Percentiles rank a stretch among this genome's conserved stretches.
phyloP scores from a whole-genome alignment of 1,140 invertebrate genomes.

The Platyura marginata region DNA sequence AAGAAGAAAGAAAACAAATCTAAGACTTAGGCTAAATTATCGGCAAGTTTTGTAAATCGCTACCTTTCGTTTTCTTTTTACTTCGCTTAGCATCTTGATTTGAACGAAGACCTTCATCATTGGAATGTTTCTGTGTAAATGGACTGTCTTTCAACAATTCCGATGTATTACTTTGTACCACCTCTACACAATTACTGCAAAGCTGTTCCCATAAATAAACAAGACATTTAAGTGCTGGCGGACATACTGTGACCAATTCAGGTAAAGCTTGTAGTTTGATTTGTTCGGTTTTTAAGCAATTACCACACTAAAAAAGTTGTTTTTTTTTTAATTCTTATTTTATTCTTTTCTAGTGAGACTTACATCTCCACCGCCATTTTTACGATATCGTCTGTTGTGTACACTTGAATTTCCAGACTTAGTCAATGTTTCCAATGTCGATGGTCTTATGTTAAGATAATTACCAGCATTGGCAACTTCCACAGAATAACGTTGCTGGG shows the following conservation, averaged over 20 bases:
- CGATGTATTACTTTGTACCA: conserved; percentile 10
- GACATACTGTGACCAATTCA: conserved; percentile 37
- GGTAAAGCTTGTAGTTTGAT: conserved; percentile 16
- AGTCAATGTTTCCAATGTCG: conserved; percentile 54
- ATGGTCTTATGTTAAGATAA: conserved; percentile 59
- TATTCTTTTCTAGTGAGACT: not conserved
- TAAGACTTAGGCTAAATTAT: too few relatives aligned
- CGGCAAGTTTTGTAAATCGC: not conserved
- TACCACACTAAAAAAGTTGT: not conserved
- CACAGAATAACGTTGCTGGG: conserved; percentile 65
- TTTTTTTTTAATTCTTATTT: not conserved
- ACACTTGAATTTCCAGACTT: conserved; percentile 37
- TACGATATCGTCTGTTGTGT: conserved; percentile 21
- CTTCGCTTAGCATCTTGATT: conserved; percentile 32
- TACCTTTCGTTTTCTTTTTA: conserved; percentile 33
- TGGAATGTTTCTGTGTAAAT: conserved; percentile 7
- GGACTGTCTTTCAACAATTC: not conserved
- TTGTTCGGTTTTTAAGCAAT: conserved; percentile 1
- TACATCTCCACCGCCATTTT: conserved; percentile 7
- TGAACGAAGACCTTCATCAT: conserved; percentile 25
- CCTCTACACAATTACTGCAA: conserved; percentile 45
- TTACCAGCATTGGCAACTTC: conserved; percentile 63
- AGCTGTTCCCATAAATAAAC: conserved; percentile 81
- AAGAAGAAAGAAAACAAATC: not conserved
- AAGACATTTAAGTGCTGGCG: conserved; percentile 66